Evolutionary conservation across 2,113 vertebrate genomes (phyloP), one percentile per base, ranked within the genome.

Genomic region (Macrotis lagotis): DNA sequence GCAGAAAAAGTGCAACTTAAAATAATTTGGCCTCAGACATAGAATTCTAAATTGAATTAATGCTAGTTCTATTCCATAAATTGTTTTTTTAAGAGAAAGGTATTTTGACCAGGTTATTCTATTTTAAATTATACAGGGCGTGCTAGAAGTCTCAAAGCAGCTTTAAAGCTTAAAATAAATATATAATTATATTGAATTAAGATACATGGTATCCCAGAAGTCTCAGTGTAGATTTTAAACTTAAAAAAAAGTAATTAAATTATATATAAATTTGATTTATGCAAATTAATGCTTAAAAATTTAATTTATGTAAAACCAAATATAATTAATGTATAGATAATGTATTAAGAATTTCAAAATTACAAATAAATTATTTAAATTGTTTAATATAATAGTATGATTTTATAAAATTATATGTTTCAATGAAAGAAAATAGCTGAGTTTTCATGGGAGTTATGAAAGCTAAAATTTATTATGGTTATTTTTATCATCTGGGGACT

Each of bases 401-500:
- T 44, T 44, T 44, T 44, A 44, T 83, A 74, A 74, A 74, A 66
- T 28, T 59, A 25, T 74, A 37, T 83, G 95, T 92, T 51, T 92
- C 28, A 66, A 49, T 4, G 11, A 91, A 95, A 96, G 74, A 89
- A 96, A 96, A 93, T 28, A 44, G 51, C 44, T 37, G 91, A 12
- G 37, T 93, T 95, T 91, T 74, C 90, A 83, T 50, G 49, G 74
- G n/a, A 92, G 28, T 92, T 94, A 53, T 19, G 47, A 47, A 8
- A 12, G 55, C 48, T 26, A 93, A 37, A 49, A 90, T 49, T 49
- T 90, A 16, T 25, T 26, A 48, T 28, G 16, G 25, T 19, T 1
- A 26, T 90, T 96, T 94, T 95, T 94, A 88, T 90, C 48, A 48
- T 92, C 49, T 16, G 93, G 92, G 90, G 94, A 92, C 93, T 97